These are phyloP conservation scores for Aleiodes alternator DNA, from an alignment of 2,888 invertebrate genomes.

Conservation along the genomic window DNA sequence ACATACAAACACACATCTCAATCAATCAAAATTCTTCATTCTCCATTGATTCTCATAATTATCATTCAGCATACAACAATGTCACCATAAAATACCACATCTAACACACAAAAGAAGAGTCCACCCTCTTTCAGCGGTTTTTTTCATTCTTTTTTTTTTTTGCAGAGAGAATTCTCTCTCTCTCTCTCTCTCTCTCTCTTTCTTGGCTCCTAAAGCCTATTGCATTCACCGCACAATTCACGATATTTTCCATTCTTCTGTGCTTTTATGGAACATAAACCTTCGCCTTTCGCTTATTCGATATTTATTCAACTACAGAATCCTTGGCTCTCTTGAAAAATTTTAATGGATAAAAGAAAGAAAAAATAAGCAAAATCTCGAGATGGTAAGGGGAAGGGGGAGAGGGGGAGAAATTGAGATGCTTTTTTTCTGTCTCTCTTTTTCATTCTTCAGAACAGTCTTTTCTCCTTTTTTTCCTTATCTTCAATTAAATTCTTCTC, in stretches of 20 bases:
- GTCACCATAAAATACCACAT: no score
- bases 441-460: not conserved
- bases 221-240: slow-evolving; percentile 11
- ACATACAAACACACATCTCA: no score
- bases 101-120: not conserved
- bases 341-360: not conserved
- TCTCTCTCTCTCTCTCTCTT: no score
- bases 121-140: not conserved
- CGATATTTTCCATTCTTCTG: not conserved
- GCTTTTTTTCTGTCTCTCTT: not conserved
- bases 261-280: slow-evolving; percentile 22
- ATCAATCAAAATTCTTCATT: no score
- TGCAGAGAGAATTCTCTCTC: no score
- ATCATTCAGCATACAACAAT: no score
- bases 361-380: not conserved
- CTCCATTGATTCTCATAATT: no score
- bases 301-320: slow-evolving; percentile 10
- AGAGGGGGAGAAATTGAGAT: not conserved
- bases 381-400: no score
- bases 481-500: slow-evolving; percentile 3
- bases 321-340: not conserved
- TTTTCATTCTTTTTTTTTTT: slow-evolving; percentile 10
- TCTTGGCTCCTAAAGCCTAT: not conserved
- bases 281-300: slow-evolving; percentile 38
- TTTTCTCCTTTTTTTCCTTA: not conserved